Evolutionary conservation across 2,797 vertebrate genomes (phyloP).

Genomic region (Buceros bicornis): DNA sequence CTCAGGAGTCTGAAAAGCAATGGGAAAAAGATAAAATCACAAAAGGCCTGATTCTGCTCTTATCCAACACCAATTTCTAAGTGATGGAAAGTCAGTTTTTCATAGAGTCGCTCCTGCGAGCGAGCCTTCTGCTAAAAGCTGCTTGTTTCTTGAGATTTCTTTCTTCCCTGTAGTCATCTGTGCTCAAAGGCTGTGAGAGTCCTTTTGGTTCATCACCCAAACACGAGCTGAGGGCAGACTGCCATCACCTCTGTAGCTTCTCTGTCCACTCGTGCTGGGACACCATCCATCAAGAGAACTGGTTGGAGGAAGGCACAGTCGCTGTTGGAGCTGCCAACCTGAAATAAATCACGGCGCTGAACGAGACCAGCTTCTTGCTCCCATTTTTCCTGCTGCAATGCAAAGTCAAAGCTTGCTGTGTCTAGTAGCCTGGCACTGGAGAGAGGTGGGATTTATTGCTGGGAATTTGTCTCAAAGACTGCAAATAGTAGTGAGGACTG

Average conservation of each 20-base stretch:
- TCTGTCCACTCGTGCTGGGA: neutral
- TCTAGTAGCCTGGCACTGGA: neutral
- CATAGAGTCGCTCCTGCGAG: fast-evolving
- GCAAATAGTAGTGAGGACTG: neutral
- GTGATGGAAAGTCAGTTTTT: neutral
- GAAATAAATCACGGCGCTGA: constrained; percentile 30
- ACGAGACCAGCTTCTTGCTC: neutral
- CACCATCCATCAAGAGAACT: constrained; percentile 47
- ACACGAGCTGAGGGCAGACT: constrained; percentile 9
- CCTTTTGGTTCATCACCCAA: constrained; percentile 59
- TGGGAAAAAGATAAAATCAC: neutral
- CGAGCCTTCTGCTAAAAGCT: neutral
- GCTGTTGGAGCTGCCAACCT: constrained; percentile 20
- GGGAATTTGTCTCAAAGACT: neutral
- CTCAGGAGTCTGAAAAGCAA: neutral
- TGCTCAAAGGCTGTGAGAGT: neutral
- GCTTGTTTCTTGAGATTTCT: neutral
- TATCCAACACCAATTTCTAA: neutral
- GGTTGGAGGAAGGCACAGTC: neutral
- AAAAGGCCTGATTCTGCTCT: neutral
- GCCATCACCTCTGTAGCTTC: constrained; percentile 31
- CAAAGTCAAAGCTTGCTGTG: neutral
- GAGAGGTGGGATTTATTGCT: neutral
- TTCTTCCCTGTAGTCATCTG: neutral
- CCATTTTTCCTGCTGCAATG: neutral